phyloP scores from a whole-genome alignment of 2,888 invertebrate species.

The Drosophila formosana region DNA sequence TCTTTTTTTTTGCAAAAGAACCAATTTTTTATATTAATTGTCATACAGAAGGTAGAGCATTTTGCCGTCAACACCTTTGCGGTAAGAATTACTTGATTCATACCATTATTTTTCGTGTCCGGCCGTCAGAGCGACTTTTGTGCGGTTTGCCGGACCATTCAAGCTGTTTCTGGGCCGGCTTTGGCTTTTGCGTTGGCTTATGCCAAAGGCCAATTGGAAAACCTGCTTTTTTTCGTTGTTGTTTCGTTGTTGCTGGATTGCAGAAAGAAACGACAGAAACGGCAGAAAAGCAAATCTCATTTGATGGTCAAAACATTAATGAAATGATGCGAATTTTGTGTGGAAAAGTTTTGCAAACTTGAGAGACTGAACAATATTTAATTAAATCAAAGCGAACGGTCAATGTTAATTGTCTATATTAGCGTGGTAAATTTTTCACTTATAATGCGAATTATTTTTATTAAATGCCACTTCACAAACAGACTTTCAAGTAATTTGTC shows the following conservation, averaged over 20 bases:
- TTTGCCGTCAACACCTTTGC: background rate
- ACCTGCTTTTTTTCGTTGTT: slow-evolving; percentile 53
- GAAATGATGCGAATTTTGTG: slow-evolving; percentile 18
- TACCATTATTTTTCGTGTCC: slow-evolving; percentile 28
- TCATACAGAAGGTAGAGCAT: slow-evolving; percentile 19
- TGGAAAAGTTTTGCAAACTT: slow-evolving; percentile 30
- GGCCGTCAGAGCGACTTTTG: slow-evolving; percentile 62
- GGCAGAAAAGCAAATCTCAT: slow-evolving; percentile 42
- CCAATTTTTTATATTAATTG: background rate
- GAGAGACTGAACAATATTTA: slow-evolving; percentile 26
- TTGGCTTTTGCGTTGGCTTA: slow-evolving; percentile 67
- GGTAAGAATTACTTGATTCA: background rate
- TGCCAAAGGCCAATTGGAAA: slow-evolving; percentile 76
- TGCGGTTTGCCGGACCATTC: slow-evolving; percentile 55
- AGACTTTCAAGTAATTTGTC: slow-evolving; percentile 26
- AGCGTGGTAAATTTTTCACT: slow-evolving; percentile 9
- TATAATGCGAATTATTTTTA: background rate
- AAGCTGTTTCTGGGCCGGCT: slow-evolving; percentile 55
- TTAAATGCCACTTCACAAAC: slow-evolving; percentile 25
- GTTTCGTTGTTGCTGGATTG: background rate
- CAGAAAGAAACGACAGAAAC: slow-evolving; percentile 27
- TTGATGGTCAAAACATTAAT: slow-evolving; percentile 46
- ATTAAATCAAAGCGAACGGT: slow-evolving; percentile 53
- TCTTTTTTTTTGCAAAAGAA: too few relatives aligned
- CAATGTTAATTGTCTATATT: slow-evolving; percentile 19